phyloP scores from a whole-genome alignment of 2,113 vertebrate genomes.

The Mustela nigripes region DNA sequence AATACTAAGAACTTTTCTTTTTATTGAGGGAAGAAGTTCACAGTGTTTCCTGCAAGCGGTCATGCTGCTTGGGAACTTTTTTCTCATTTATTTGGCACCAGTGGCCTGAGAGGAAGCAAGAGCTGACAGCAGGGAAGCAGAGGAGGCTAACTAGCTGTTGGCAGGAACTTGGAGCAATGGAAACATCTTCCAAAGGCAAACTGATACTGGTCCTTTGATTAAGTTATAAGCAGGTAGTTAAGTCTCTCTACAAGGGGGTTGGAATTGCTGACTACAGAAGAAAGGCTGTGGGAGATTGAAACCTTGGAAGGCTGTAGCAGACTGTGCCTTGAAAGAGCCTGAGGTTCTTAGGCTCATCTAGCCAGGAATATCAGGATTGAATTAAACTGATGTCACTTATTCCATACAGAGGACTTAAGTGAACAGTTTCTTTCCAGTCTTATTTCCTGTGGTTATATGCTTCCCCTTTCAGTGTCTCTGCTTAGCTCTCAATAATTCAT shows the following conservation, averaged over 20 bases:
- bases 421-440: background rate
- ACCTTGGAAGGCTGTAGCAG: background rate
- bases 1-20: background rate
- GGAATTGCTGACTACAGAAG: slow-evolving; percentile 8
- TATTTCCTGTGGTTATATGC: background rate
- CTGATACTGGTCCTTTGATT: slow-evolving; percentile 36
- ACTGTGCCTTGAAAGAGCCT: background rate
- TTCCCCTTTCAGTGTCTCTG: slow-evolving; percentile 29
- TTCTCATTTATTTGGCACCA: background rate
- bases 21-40: background rate
- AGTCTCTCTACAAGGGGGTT: slow-evolving; percentile 1
- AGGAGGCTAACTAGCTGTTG: slow-evolving; percentile 19
- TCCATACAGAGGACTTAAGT: background rate
- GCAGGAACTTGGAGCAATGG: background rate
- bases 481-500: background rate
- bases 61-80: background rate
- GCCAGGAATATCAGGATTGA: background rate
- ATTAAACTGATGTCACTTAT: background rate
- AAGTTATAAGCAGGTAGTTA: slow-evolving; percentile 44
- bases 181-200: background rate
- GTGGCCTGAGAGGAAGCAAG: slow-evolving; percentile 18
- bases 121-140: background rate
- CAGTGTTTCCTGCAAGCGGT: background rate
- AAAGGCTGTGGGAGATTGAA: background rate
- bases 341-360: background rate